Evolutionary conservation across 2,797 vertebrate species (phyloP), one percentile per base, ranked within the genome.

Genomic region (Sebastes steindachneri): DNA sequence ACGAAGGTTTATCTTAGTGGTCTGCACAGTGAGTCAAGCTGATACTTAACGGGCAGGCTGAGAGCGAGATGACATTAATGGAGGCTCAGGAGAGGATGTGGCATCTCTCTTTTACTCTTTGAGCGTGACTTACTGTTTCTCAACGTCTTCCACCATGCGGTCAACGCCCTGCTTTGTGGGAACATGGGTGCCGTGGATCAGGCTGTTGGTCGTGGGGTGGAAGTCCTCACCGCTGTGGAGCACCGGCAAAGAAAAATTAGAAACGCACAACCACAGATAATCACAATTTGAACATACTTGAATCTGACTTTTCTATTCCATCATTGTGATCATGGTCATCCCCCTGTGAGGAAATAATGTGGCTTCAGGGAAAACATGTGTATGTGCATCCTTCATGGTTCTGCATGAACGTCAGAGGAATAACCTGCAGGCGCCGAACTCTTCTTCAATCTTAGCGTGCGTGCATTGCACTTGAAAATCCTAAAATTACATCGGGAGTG

Each of bases 121-220:
- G 26, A 73, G 54, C 25, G 29, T 21, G 31, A 96, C 98, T 97
- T 94, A 99, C 98, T 99, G 98, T 88, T 98, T 99, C 79, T 99
- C 98, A 35, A 99, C 96, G 66, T 99, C 98, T 0, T 96, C 93
- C 62, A 99, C 98, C 98, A 99, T 99, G 78, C 97, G 97, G 72
- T 99, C 97, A 21, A 99, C 86, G 9, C 97, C 98, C 0, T 97
- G 96, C 84, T 96, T 94, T 25, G 96, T 92, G 1, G 99, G 98
- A 60, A 99, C 96, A 0, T 99, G 99, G 7, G 95, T 97, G 9
- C 99, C 99, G 0, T 99, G 97, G 60, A 98, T 96, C 77, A 99
- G 96, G 80, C 97, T 99, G 88, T 99, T 96, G 1, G 97, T 94
- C 0, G 97, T 99, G 63, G 99, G 98, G 72, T 97, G 97, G 86